Evolutionary conservation across 2,888 invertebrate species (phyloP).

Genomic region (Melanargia galathea): DNA sequence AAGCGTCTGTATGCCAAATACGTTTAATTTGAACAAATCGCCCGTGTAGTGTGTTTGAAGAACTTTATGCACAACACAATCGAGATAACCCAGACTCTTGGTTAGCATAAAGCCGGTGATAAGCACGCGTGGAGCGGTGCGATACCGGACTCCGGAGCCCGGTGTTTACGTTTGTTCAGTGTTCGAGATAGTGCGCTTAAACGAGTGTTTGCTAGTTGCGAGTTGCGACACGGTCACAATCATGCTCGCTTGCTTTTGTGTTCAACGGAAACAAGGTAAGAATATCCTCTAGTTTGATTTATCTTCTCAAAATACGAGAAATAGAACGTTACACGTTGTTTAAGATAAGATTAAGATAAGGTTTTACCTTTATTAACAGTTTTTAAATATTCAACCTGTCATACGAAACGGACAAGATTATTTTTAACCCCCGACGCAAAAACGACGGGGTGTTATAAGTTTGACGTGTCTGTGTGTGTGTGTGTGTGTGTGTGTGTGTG

Average conservation of each 20-base stretch:
- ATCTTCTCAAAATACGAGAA: not conserved
- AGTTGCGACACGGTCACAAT: slow-evolving; percentile 50
- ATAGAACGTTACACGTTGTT: no score
- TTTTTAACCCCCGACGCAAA: no score
- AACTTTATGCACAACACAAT: slow-evolving; percentile 15
- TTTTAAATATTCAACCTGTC: no score
- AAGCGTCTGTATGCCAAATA: not conserved
- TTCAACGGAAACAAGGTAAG: slow-evolving; percentile 46
- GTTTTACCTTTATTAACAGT: no score
- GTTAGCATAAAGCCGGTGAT: slow-evolving; percentile 58
- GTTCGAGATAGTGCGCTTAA: slow-evolving; percentile 63
- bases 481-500: no score
- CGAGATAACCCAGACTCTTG: slow-evolving; percentile 43
- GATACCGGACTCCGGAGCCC: slow-evolving; percentile 56
- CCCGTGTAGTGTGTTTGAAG: not conserved
- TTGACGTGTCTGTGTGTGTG: no score
- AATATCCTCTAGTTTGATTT: not conserved
- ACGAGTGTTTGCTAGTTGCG: slow-evolving; percentile 52
- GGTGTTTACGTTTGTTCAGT: slow-evolving; percentile 69
- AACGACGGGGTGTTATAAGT: no score
- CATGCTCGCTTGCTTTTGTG: slow-evolving; percentile 54
- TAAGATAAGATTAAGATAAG: no score
- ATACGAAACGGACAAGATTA: no score
- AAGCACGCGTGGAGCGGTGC: slow-evolving; percentile 60
- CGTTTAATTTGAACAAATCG: not conserved